These are phyloP conservation scores for Cyprinodon brontotheroides DNA, from an alignment of 2,113 vertebrate genomes.

Conservation along the genomic window DNA sequence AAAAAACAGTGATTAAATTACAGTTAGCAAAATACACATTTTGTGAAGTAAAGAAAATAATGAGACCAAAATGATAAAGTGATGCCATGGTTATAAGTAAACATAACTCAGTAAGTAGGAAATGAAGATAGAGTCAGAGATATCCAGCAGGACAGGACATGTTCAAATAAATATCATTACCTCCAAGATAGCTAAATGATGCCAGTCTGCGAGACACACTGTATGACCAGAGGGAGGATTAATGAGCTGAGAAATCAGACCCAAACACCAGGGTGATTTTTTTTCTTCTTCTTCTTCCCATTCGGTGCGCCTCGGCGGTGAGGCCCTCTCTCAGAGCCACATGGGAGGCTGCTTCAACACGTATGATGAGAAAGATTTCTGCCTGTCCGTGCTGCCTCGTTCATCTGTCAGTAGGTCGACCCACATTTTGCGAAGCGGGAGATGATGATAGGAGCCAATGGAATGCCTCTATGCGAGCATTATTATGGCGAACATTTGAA, in stretches of 20 bases:
- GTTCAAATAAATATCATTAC: constrained; percentile 77
- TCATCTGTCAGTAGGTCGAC: constrained; percentile 54
- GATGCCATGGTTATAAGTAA: constrained; percentile 24
- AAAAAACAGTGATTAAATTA: not conserved
- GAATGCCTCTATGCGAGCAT: constrained; percentile 27
- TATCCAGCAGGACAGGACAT: constrained; percentile 61
- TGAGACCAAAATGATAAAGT: not conserved
- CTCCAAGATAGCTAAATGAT: constrained; percentile 56
- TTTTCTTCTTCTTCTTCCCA: constrained; percentile 7
- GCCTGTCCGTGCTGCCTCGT: constrained; percentile 43
- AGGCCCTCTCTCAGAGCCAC: constrained; percentile 39
- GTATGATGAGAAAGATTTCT: constrained; percentile 47
- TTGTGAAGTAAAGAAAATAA: not conserved
- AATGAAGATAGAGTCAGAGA: constrained; percentile 68
- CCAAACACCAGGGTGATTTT: constrained; percentile 54
- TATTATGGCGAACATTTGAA: not conserved
- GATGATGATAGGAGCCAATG: constrained; percentile 39
- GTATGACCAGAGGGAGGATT: constrained; percentile 61
- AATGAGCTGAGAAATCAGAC: constrained; percentile 74
- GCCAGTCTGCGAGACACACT: constrained; percentile 52
- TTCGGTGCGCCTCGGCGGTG: constrained; percentile 30
- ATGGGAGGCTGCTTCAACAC: constrained; percentile 58
- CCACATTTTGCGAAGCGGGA: constrained; percentile 45
- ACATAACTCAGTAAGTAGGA: constrained; percentile 51
- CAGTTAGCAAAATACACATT: not conserved